Percentiles rank a stretch among this genome's conserved stretches.
phyloP scores from a whole-genome alignment of 2,888 invertebrate genomes.

The Andrena camellia region DNA sequence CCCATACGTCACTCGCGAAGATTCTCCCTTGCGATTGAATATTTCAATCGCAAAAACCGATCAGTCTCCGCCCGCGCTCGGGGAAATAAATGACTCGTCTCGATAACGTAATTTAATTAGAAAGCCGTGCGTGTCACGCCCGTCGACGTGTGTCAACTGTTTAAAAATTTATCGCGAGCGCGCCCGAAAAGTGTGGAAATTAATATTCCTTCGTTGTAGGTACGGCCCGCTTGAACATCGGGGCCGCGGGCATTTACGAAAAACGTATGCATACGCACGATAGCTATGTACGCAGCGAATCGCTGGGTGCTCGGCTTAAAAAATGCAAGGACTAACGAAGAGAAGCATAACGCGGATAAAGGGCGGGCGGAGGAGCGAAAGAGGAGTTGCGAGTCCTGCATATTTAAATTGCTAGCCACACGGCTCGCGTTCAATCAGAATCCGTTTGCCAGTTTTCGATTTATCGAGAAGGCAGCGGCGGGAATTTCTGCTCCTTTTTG shows the following conservation, averaged over 20 bases:
- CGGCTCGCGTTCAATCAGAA: constrained; percentile 35
- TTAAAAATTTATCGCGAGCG: constrained; percentile 12
- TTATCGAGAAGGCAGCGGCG: neutral
- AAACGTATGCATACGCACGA: constrained; percentile 44
- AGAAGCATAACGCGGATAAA: constrained; percentile 13
- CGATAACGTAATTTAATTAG: constrained; percentile 23
- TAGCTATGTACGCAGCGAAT: constrained; percentile 60
- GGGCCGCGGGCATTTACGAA: constrained; percentile 11
- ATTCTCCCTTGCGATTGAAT: constrained; percentile 4
- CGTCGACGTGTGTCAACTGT: neutral
- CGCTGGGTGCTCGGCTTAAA: constrained; percentile 45
- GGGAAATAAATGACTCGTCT: constrained; percentile 7
- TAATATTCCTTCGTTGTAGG: constrained; percentile 44
- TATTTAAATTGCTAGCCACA: constrained; percentile 56
- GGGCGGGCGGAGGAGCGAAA: neutral
- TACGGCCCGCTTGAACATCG: constrained; percentile 14
- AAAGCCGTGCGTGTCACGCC: neutral
- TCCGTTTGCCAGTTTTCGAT: neutral
- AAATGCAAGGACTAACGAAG: constrained; percentile 9
- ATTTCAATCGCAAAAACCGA: constrained; percentile 22
- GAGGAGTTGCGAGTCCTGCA: constrained; percentile 21
- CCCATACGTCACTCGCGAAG: neutral
- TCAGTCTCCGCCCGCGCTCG: neutral
- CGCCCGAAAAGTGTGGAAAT: constrained; percentile 11
- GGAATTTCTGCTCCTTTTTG: neutral